Percentiles rank a stretch among this genome's conserved stretches.
Conservation (phyloP, 2,797 vertebrate species). For the Cottoperca gobio region DNA sequence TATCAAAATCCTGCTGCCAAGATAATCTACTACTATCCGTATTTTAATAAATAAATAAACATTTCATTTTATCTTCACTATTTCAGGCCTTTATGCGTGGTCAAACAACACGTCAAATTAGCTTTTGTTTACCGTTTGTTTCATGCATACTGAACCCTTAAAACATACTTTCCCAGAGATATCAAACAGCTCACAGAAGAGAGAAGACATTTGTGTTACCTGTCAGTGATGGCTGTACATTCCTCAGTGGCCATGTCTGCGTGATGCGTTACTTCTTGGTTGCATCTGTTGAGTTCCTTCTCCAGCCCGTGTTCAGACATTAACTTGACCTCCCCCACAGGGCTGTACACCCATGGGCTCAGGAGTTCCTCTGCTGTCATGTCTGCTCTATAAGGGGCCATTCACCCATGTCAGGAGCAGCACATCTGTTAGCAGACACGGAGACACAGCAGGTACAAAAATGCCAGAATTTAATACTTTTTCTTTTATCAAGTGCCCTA, state of each 20-base stretch:
- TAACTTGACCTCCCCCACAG: constrained; percentile 28
- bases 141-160: background rate
- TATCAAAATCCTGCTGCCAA: no score
- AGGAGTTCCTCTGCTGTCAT: constrained; percentile 68
- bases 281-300: constrained; percentile 29
- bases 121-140: no score
- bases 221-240: constrained; percentile 31
- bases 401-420: constrained; percentile 45
- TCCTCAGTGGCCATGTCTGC: constrained; percentile 13
- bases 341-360: constrained; percentile 19
- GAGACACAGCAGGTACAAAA: background rate
- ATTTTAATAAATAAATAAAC: no score
- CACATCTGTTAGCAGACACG: constrained; percentile 8
- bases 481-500: no score
- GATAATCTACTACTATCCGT: no score
- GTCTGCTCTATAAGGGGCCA: constrained; percentile 50
- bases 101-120: no score
- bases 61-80: no score
- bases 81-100: no score
- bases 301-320: constrained; percentile 10
- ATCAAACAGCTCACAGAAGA: background rate
- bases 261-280: constrained; percentile 36
- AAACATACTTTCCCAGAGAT: background rate
- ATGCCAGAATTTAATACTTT: background rate
- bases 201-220: constrained; percentile 44